Base-by-base conservation (phyloP, 2,888 invertebrate species). In the Myopa tessellatipennis region DNA sequence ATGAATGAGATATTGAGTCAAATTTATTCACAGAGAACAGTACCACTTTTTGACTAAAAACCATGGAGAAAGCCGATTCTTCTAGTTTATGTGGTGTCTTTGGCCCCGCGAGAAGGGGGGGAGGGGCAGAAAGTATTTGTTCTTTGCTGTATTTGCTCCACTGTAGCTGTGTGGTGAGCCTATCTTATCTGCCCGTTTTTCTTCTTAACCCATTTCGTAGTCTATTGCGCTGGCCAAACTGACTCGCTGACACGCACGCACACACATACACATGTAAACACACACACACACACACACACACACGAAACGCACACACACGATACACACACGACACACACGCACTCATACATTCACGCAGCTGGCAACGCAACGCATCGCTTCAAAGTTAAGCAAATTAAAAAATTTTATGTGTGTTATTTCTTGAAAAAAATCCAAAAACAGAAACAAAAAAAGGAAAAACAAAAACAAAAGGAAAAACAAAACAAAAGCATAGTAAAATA, bases 391-490 rank as follows among this genome's bases (percentile, higher is more conserved):
- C 50, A 74, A 74, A 74, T 74, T 65, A 74, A 67, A 65, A 52
- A 52, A 52, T 65, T 63, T 65, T 60, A 34, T 74, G 50, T 67
- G 67, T 50, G 65, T 74, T 74, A n/a, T 65, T 74, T 16, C 40
- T 8, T n/a, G 58, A 61, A 76, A 40, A 76, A 69, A 82, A 84
- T 45, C 10, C 12, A 67, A 67, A 67, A 38, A 67, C 16, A 12
- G 40, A 68, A 40, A 16, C 14, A 36, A 68, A 14, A 45, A 40
- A 38, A 68, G 6, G 26, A 70, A 52, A 12, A 16, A n/a, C 18
- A 69, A 50, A 5, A 69, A 69, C 36, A 58, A 58, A 55, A 38
- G 1, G 26, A 70, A 52, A 12, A 16, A n/a, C 18, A 69, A 50
- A 5, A 69, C 38, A 14, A 58, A 58, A 55, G 26, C 26, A 26